Evolutionary conservation across 2,888 invertebrate genomes (phyloP), one percentile per base, ranked within the genome.

Genomic region (Lasioglossum leucozonium): DNA sequence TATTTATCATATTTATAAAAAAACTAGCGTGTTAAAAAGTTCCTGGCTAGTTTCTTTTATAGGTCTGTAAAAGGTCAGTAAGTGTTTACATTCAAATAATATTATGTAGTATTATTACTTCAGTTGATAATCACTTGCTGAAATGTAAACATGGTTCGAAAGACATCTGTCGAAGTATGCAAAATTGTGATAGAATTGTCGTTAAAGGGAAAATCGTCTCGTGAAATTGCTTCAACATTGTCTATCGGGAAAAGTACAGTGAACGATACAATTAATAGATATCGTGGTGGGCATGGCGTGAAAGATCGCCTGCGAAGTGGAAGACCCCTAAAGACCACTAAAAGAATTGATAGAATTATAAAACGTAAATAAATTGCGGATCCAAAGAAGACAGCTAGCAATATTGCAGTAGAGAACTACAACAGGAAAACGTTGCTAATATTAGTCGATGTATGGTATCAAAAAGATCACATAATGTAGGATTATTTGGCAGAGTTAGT

Each of bases 371-470:
- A 51, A 79, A 26, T 62, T 65, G 30, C 26, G 13, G 73, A 79
- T 26, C 8, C 13, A 3, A 77, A 44, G 37, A 77, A 77, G 58
- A 79, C 26, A 42, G 71, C 76, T 69, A 69, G 10, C 5, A 11
- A 72, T 30, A 81, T 81, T 37, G 74, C 71, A 72, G 22, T 22
- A n/a, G n/a, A 16, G 82, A 83, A 47, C n/a, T 87, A 79, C 72
- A 55, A 8, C 62, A 75, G 22, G 79, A 80, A 84, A 88, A 84
- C 8, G 1, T 88, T 65, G 79, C 40, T 18, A 62, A 85, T 10
- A n/a, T 55, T 55, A 55, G n/a, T 55, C n/a, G 55, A 55, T 55
- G 55, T 55, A 55, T 4, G 22, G 4, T n/a, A n/a, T 55, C n/a
- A 4, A 4, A 4, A 55, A n/a, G n/a, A 55, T 55, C n/a, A 55